phyloP scores from a whole-genome alignment of 2,113 vertebrate genomes.

The Pteronura brasiliensis region DNA sequence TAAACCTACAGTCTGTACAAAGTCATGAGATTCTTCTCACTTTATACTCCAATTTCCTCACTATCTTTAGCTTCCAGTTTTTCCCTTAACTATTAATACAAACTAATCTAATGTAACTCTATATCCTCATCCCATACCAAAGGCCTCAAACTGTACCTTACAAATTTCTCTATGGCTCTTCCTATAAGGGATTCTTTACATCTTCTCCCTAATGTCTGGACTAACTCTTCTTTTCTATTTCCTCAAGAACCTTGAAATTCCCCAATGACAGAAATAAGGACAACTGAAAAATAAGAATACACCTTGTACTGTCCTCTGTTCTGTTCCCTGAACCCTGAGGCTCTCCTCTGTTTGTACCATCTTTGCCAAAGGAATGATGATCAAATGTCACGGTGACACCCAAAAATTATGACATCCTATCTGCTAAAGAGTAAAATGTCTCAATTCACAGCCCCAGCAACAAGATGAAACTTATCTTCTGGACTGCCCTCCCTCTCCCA shows the following conservation, averaged over 20 bases:
- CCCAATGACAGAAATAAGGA: not conserved
- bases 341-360: not conserved
- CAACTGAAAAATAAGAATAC: not conserved
- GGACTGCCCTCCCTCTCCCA: not conserved
- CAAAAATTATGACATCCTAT: conserved; percentile 56
- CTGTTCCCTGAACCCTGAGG: not conserved
- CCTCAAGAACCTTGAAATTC: conserved; percentile 10
- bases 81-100: not conserved
- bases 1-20: not conserved
- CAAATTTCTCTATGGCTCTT: not conserved
- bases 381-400: conserved; percentile 25
- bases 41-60: not conserved
- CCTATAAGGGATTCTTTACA: not conserved
- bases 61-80: not conserved
- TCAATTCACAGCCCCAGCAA: not conserved
- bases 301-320: not conserved
- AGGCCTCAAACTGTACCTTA: not conserved
- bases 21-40: not conserved
- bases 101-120: not conserved
- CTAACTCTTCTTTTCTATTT: conserved; percentile 14
- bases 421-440: conserved; percentile 40
- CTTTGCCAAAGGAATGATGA: conserved; percentile 36
- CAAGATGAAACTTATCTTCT: conserved; percentile 4
- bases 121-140: not conserved
- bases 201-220: not conserved